Percentiles rank a stretch among this genome's conserved stretches.
Conservation (phyloP, 1,140 invertebrate genomes). For the Leptinotarsa defecta region DNA sequence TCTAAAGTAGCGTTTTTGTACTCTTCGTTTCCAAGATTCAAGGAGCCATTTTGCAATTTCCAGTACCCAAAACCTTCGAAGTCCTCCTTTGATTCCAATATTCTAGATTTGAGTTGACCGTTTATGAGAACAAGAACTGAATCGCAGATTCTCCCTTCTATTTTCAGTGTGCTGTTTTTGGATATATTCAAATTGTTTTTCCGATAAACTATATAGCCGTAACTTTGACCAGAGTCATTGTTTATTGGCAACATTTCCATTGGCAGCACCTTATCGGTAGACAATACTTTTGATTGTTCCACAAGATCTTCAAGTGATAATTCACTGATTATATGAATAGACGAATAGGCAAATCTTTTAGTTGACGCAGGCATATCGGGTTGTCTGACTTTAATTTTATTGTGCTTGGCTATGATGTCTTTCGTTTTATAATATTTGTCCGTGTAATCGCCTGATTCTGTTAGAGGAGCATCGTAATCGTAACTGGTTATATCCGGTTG, state of each 20-base stretch:
- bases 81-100: slow-evolving; percentile 44
- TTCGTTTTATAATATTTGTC: slow-evolving; percentile 55
- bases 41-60: slow-evolving; percentile 49
- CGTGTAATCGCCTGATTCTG: slow-evolving; percentile 60
- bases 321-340: not conserved
- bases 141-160: slow-evolving; percentile 59
- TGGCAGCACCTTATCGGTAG: slow-evolving; percentile 45
- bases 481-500: slow-evolving; percentile 59
- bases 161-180: slow-evolving; percentile 48
- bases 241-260: slow-evolving; percentile 65
- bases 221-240: slow-evolving; percentile 62
- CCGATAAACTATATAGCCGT: slow-evolving; percentile 63
- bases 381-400: not conserved
- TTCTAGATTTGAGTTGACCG: slow-evolving; percentile 52
- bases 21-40: slow-evolving; percentile 26
- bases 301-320: not conserved
- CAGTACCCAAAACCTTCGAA: slow-evolving; percentile 58
- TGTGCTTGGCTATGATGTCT: slow-evolving; percentile 32
- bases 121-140: slow-evolving; percentile 61
- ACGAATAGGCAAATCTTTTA: not conserved
- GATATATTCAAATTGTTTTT: slow-evolving; percentile 48
- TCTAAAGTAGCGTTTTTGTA: slow-evolving; percentile 55
- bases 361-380: not conserved
- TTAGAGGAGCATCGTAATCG: slow-evolving; percentile 61
- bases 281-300: slow-evolving; percentile 59